A percentile compares a stretch with the other conserved stretches of the same genome.
These are phyloP conservation scores for Pseudochirops cupreus DNA, from an alignment of 2,797 vertebrate genomes.

Conservation along the genomic window DNA sequence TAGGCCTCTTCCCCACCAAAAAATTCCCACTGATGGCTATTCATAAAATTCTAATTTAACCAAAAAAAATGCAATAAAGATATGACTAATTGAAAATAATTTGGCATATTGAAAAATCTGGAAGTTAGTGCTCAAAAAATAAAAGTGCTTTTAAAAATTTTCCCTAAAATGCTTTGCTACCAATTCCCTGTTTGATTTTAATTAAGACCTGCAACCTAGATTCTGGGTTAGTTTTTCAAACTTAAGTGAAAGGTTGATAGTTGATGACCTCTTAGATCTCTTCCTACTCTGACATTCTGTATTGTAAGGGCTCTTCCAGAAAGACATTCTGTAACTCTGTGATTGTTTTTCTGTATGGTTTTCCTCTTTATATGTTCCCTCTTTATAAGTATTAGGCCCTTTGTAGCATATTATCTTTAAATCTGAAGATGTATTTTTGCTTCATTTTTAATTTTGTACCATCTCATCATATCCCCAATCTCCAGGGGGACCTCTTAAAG, in stretches of 20 bases:
- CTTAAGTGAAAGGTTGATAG: background rate
- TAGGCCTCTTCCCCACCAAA: background rate
- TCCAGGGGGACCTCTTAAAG: slow-evolving; percentile 76
- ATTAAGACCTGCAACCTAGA: background rate
- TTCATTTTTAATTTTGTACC: slow-evolving; percentile 66
- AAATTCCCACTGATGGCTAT: background rate
- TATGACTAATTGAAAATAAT: slow-evolving; percentile 1
- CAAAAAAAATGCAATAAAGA: background rate
- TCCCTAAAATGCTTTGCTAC: background rate
- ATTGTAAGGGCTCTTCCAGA: rapidly evolving
- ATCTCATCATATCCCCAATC: slow-evolving; percentile 24
- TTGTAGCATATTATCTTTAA: slow-evolving; percentile 37
- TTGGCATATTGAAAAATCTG: slow-evolving; percentile 9
- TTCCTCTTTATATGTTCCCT: slow-evolving; percentile 21
- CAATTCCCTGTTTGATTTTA: background rate
- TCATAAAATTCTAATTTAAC: background rate
- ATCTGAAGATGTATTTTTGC: slow-evolving; percentile 48
- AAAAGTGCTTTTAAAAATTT: background rate
- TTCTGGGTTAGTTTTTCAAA: background rate
- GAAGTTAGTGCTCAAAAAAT: background rate
- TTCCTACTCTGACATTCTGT: background rate
- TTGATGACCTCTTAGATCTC: background rate
- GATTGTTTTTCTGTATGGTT: background rate
- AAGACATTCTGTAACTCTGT: background rate
- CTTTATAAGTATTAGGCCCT: slow-evolving; percentile 33